These are phyloP conservation scores for Netelia inedita DNA, from an alignment of 2,888 invertebrate genomes.

Conservation along the genomic window DNA sequence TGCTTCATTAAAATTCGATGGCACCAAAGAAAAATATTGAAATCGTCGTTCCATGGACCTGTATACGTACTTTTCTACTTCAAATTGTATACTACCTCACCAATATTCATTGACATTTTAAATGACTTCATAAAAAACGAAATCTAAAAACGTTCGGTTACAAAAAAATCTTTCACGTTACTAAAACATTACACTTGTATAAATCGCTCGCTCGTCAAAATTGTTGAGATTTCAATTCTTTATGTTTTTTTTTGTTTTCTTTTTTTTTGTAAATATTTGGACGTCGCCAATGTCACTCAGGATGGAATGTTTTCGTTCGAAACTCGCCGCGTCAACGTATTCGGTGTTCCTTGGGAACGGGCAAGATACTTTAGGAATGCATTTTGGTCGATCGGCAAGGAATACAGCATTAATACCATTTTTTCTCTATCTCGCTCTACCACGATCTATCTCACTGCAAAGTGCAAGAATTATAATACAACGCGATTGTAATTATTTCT, in stretches of 20 bases:
- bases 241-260: slow-evolving; percentile 9
- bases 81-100: slow-evolving; percentile 48
- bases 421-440: slow-evolving; percentile 21
- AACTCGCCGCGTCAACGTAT: slow-evolving; percentile 50
- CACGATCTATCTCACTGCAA: background rate
- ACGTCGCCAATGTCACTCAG: slow-evolving; percentile 71
- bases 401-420: slow-evolving; percentile 68
- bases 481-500: slow-evolving; percentile 25
- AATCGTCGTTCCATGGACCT: slow-evolving; percentile 33
- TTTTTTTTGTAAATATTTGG: slow-evolving; percentile 22
- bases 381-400: slow-evolving; percentile 69
- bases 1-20: slow-evolving; percentile 36
- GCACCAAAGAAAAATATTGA: slow-evolving; percentile 3
- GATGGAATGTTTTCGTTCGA: slow-evolving; percentile 80
- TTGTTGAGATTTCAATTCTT: slow-evolving; percentile 12
- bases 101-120: slow-evolving; percentile 27
- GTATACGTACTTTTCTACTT: slow-evolving; percentile 48
- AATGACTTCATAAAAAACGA: slow-evolving; percentile 54
- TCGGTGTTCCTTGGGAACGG: slow-evolving; percentile 48
- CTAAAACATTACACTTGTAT: slow-evolving; percentile 61
- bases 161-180: slow-evolving; percentile 52
- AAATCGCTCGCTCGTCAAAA: slow-evolving; percentile 50
- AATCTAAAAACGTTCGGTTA: slow-evolving; percentile 41
- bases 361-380: slow-evolving; percentile 70
- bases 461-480: slow-evolving; percentile 60